These are phyloP conservation scores for Rhagium mordax DNA, from an alignment of 2,888 invertebrate species.

Conservation along the genomic window DNA sequence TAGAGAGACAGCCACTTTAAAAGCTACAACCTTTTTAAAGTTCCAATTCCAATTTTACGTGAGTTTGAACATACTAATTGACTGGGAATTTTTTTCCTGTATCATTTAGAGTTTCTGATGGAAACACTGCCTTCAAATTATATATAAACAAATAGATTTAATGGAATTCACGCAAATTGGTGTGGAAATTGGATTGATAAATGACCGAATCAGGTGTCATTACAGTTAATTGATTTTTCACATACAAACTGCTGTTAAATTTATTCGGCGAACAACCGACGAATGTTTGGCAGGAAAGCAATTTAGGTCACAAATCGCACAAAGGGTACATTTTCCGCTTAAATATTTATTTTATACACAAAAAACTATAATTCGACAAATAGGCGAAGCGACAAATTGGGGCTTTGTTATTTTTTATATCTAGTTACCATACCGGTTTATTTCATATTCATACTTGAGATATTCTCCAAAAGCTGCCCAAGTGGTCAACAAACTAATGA, in stretches of 20 bases:
- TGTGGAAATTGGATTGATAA: constrained; percentile 19
- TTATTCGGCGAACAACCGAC: neutral
- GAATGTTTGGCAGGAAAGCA: neutral
- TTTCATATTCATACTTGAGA: too few species aligned
- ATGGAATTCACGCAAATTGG: neutral
- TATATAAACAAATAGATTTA: neutral
- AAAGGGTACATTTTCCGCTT: neutral
- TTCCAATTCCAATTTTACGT: neutral
- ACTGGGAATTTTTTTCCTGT: neutral
- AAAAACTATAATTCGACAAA: neutral
- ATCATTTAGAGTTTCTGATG: neutral
- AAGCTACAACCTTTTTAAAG: neutral
- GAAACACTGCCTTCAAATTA: neutral
- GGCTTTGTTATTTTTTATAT: neutral
- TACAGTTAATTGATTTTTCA: constrained; percentile 21
- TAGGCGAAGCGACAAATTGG: neutral
- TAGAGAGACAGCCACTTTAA: neutral
- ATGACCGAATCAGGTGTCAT: neutral
- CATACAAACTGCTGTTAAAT: constrained; percentile 7
- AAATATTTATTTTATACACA: constrained; percentile 7
- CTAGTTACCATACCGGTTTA: neutral
- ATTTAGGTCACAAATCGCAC: neutral
- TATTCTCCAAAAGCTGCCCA: too few species aligned
- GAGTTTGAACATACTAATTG: neutral
- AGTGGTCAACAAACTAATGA: too few species aligned